Percentiles rank a stretch among this genome's conserved stretches.
Evolutionary conservation across 2,888 invertebrate species (phyloP).

Genomic region (Tinea pellionella): DNA sequence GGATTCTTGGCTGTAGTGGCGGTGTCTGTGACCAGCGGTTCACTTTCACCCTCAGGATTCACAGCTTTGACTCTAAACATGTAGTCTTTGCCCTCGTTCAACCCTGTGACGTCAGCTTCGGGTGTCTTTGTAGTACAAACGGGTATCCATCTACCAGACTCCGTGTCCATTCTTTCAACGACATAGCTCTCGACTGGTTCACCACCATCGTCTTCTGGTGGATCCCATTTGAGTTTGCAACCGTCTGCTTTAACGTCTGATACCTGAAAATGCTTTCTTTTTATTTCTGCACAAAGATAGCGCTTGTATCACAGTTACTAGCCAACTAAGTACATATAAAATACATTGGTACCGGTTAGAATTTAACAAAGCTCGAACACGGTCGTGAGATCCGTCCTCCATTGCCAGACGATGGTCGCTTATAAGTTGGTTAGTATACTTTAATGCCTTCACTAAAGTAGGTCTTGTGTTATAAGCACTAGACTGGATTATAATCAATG

Average conservation of each 20-base stretch:
- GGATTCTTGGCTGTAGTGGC: conserved; percentile 98
- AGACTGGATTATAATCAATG: too few species aligned
- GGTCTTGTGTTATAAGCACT: too few species aligned
- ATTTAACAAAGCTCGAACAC: too few species aligned
- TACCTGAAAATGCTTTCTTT: conserved; percentile 47
- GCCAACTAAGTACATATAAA: too few species aligned
- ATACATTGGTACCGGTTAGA: too few species aligned
- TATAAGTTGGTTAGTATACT: too few species aligned
- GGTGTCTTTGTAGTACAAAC: conserved; percentile 85
- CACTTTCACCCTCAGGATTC: conserved; percentile 96
- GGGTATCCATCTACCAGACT: conserved; percentile 93
- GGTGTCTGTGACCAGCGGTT: conserved; percentile 91
- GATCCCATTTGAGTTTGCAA: conserved; percentile 94
- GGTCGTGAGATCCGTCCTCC: too few species aligned
- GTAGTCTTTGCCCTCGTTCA: conserved; percentile 98
- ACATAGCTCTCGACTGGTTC: conserved; percentile 94
- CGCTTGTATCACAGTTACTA: too few species aligned
- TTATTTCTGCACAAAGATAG: too few species aligned
- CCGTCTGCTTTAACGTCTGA: conserved; percentile 92
- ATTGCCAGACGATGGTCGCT: too few species aligned
- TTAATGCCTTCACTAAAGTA: too few species aligned
- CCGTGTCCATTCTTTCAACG: conserved; percentile 95
- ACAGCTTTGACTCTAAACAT: conserved; percentile 98
- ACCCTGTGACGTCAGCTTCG: conserved; percentile 87
- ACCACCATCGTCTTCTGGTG: conserved; percentile 97